Conservation (phyloP, 2,113 vertebrate species). For the Lamprotornis superbus region DNA sequence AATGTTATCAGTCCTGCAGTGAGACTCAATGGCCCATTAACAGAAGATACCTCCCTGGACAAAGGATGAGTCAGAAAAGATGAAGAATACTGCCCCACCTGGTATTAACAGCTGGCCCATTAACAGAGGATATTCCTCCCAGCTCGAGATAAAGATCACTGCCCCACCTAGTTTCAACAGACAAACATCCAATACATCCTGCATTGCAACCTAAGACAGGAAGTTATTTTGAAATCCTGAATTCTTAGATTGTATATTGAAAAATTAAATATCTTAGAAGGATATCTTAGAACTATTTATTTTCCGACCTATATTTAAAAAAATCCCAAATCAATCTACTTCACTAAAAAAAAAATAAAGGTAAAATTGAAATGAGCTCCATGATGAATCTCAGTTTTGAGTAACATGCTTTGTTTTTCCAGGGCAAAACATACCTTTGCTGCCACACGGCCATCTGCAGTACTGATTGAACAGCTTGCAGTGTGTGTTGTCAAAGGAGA, state of each 20-base stretch:
- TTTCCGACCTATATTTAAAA: background rate
- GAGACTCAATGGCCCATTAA: too few species aligned
- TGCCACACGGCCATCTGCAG: conserved; percentile 87
- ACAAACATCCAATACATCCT: too few species aligned
- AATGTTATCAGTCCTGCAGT: too few species aligned
- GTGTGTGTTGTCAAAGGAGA: conserved; percentile 89
- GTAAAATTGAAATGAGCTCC: background rate
- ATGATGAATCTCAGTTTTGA: background rate
- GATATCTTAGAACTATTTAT: background rate
- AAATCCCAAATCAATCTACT: background rate
- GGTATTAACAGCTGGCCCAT: too few species aligned
- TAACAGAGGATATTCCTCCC: too few species aligned
- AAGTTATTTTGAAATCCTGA: background rate
- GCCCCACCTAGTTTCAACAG: too few species aligned
- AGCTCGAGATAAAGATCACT: too few species aligned
- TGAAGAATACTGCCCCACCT: too few species aligned
- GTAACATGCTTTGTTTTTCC: background rate
- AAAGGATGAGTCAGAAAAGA: too few species aligned
- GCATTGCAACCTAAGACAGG: too few species aligned
- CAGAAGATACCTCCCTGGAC: too few species aligned
- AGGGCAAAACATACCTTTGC: conserved; percentile 88
- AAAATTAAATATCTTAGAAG: background rate
- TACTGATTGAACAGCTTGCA: conserved; percentile 91
- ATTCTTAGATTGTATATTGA: background rate
- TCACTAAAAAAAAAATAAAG: background rate